Evolutionary conservation across 2,113 vertebrate genomes (phyloP).

Genomic region (Speoplatyrhinus poulsoni): DNA sequence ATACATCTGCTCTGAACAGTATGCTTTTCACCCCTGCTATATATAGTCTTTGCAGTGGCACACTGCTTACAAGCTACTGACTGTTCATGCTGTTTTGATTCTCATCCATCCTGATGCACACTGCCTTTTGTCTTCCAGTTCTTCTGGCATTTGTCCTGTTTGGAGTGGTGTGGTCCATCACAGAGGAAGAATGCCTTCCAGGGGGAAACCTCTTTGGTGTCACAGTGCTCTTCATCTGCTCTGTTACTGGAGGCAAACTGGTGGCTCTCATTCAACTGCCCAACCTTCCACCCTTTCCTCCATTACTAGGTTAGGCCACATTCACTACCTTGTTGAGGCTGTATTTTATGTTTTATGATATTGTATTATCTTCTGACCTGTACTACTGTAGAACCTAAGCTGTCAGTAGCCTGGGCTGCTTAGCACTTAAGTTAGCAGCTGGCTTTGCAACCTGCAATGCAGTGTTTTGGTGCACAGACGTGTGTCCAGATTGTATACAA

Average conservation of each 20-base stretch:
- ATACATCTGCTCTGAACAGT: too few relatives aligned
- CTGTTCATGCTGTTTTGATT: neutral
- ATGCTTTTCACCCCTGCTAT: too few relatives aligned
- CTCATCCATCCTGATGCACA: too few relatives aligned
- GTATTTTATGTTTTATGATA: neutral
- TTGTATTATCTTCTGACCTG: neutral
- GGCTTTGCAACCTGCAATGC: neutral
- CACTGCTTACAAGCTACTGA: too few relatives aligned
- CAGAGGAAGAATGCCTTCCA: constrained; percentile 86
- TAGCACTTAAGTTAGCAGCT: neutral
- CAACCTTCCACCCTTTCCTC: constrained; percentile 85
- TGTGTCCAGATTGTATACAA: too few relatives aligned
- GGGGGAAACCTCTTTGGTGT: constrained; percentile 93
- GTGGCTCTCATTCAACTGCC: constrained; percentile 82
- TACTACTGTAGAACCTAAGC: too few relatives aligned
- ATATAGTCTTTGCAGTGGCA: too few relatives aligned
- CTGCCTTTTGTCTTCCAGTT: constrained; percentile 70
- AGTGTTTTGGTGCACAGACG: too few relatives aligned
- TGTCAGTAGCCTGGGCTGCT: too few relatives aligned
- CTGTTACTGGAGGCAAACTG: constrained; percentile 86
- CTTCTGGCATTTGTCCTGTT: constrained; percentile 82
- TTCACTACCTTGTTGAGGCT: neutral
- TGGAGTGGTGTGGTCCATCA: constrained; percentile 89
- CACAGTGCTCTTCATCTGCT: constrained; percentile 83
- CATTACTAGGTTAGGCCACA: constrained; percentile 86